Percentiles rank a stretch among this genome's conserved stretches.
Evolutionary conservation across 2,797 vertebrate species (phyloP).

Genomic region (Acropternis orthonyx): DNA sequence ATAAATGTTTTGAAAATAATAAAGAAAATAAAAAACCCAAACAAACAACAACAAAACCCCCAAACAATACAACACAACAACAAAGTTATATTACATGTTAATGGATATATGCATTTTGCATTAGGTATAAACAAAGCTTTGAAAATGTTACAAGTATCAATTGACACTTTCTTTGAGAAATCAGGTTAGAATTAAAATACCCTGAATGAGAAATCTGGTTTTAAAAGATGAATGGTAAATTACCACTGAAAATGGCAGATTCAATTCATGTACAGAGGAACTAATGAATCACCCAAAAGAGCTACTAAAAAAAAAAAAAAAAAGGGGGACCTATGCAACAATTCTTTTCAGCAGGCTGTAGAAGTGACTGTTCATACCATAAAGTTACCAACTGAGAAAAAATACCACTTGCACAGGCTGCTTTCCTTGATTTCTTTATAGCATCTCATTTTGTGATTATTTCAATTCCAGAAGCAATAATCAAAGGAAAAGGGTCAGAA

Average conservation of each 20-base stretch:
- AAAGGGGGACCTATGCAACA: not conserved
- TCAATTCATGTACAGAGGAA: not conserved
- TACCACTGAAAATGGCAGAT: not conserved
- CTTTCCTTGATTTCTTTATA: not conserved
- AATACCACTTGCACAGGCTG: not conserved
- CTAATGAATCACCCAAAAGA: not conserved
- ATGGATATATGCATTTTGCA: not conserved
- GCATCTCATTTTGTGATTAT: not conserved
- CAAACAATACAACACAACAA: not conserved
- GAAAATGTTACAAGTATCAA: not conserved
- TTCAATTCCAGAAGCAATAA: not conserved
- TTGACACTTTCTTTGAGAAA: not conserved
- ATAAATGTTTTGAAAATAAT: not conserved
- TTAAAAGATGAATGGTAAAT: not conserved
- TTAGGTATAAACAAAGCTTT: not conserved
- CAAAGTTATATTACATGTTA: not conserved
- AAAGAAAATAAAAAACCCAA: not conserved
- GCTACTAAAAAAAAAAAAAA: not conserved
- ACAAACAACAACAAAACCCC: not conserved
- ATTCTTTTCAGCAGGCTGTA: not conserved
- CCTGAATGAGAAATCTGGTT: not conserved
- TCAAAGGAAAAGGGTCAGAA: not conserved
- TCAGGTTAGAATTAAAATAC: not conserved
- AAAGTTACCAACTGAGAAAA: not conserved
- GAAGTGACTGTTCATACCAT: accelerated